These are phyloP conservation scores for Spodoptera litura DNA, from an alignment of 1,140 invertebrate species.

Conservation along the genomic window DNA sequence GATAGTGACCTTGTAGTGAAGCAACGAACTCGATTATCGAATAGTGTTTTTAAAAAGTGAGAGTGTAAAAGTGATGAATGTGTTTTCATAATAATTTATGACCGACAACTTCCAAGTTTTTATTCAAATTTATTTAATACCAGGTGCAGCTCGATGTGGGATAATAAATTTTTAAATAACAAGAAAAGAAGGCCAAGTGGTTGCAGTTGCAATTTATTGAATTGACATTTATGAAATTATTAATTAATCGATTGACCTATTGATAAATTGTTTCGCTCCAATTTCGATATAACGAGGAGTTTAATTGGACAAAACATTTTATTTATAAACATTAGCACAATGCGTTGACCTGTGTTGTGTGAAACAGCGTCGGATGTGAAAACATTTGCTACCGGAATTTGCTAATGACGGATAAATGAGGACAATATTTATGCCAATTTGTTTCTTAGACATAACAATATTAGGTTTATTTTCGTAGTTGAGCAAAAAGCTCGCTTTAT, in stretches of 20 bases:
- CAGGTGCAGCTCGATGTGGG: neutral
- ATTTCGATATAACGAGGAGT: slow-evolving; percentile 13
- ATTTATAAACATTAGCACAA: slow-evolving; percentile 61
- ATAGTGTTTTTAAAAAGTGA: slow-evolving; percentile 40
- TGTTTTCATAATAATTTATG: slow-evolving; percentile 10
- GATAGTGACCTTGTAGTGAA: slow-evolving; percentile 36
- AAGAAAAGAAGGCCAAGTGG: slow-evolving; percentile 29
- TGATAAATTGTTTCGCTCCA: slow-evolving; percentile 32
- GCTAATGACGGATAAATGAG: slow-evolving; percentile 58
- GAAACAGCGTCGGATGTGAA: slow-evolving; percentile 59
- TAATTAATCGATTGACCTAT: slow-evolving; percentile 42
- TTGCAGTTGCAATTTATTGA: slow-evolving; percentile 40
- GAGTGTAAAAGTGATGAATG: slow-evolving; percentile 37
- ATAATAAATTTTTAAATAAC: slow-evolving; percentile 12
- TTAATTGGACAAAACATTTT: slow-evolving; percentile 47
- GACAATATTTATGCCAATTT: slow-evolving; percentile 47
- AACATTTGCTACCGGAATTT: slow-evolving; percentile 70
- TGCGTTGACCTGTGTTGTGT: slow-evolving; percentile 68
- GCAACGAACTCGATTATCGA: neutral
- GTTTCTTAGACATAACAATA: slow-evolving; percentile 23
- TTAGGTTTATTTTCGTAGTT: neutral
- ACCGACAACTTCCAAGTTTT: slow-evolving; percentile 14
- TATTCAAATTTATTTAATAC: slow-evolving; percentile 20
- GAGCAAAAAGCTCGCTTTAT: neutral
- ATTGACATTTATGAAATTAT: slow-evolving; percentile 5